phyloP scores from a whole-genome alignment of 2,113 vertebrate species.

The Strix uralensis region DNA sequence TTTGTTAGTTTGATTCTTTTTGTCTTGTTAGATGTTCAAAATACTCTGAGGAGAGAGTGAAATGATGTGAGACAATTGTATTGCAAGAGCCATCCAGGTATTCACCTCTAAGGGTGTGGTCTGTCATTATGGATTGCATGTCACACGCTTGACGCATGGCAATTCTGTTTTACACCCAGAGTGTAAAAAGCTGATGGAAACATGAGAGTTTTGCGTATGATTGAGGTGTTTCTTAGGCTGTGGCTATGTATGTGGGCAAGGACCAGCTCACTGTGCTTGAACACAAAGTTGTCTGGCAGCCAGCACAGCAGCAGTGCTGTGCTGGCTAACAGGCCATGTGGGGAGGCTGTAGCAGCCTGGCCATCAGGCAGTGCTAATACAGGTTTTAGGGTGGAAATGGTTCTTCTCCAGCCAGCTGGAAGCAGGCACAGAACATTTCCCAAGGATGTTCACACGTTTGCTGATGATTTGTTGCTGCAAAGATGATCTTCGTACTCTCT shows the following conservation, averaged over 20 bases:
- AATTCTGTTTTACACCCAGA: background rate
- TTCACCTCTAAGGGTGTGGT: background rate
- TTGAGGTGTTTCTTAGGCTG: background rate
- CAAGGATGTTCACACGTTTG: background rate
- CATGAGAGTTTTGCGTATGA: background rate
- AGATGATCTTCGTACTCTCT: background rate
- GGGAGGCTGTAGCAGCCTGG: background rate
- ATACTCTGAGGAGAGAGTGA: background rate
- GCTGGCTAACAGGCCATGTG: rapidly evolving
- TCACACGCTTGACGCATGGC: background rate
- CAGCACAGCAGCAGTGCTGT: background rate
- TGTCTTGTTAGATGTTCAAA: background rate
- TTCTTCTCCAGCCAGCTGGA: background rate
- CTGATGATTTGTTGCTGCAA: background rate
- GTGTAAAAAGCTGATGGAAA: background rate
- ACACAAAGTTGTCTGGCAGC: background rate
- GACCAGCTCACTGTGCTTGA: background rate
- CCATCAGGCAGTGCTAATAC: background rate
- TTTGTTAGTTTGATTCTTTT: background rate
- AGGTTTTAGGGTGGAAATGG: background rate
- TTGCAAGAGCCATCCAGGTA: background rate
- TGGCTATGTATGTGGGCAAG: background rate
- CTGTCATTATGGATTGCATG: background rate
- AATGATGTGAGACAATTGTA: background rate
- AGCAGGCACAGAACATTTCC: background rate